A percentile compares a stretch with the other conserved stretches of the same genome.
phyloP scores from a whole-genome alignment of 1,140 invertebrate species.

The Globodera ellingtonae region DNA sequence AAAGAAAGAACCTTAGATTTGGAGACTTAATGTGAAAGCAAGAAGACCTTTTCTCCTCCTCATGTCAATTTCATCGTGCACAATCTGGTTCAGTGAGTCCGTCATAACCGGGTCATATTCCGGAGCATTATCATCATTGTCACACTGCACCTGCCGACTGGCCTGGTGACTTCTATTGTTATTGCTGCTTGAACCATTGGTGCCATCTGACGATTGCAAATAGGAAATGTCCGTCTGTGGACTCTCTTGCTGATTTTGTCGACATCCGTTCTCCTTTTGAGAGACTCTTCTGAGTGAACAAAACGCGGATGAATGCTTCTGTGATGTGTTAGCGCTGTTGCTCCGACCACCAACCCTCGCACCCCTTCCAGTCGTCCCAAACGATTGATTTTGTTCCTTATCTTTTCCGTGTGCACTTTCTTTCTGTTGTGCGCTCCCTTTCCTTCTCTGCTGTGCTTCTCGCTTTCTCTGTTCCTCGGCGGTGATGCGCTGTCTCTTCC shows the following conservation, averaged over 20 bases:
- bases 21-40: neutral
- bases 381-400: neutral
- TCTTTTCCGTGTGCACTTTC: neutral
- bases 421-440: conserved; percentile 7
- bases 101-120: conserved; percentile 34
- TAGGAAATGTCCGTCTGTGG: conserved; percentile 62
- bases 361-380: conserved; percentile 24
- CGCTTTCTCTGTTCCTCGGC: conserved; percentile 14
- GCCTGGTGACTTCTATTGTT: conserved; percentile 12
- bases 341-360: neutral
- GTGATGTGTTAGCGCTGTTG: conserved; percentile 11
- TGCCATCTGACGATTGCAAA: conserved; percentile 60
- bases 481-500: conserved; percentile 24
- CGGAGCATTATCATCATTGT: conserved; percentile 26
- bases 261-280: neutral
- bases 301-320: neutral
- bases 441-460: conserved; percentile 3
- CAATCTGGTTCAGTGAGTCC: conserved; percentile 24
- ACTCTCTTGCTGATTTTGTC: conserved; percentile 43
- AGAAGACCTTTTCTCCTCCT: conserved; percentile 9
- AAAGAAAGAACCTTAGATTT: neutral
- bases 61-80: neutral
- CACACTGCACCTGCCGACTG: neutral
- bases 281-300: conserved; percentile 7
- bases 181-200: conserved; percentile 37